Percentiles rank a stretch among this genome's conserved stretches.
phyloP scores from a whole-genome alignment of 2,797 vertebrate species.

The Chiroxiphia lanceolata region DNA sequence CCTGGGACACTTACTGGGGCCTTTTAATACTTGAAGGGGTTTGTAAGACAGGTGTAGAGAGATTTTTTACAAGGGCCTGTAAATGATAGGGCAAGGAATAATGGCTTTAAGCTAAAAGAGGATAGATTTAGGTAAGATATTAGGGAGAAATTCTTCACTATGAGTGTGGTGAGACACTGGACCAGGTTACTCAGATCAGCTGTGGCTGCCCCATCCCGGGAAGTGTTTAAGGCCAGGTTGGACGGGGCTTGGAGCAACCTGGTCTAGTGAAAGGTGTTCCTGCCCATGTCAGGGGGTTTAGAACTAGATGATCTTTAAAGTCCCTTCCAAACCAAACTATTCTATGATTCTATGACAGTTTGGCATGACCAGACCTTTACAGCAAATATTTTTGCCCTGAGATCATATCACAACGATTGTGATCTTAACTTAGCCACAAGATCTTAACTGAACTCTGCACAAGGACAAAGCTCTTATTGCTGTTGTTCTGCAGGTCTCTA shows the following conservation, averaged over 20 bases:
- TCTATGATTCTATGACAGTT: neutral
- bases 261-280: neutral
- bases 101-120: neutral
- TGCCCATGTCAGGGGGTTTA: neutral
- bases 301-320: neutral
- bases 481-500: neutral
- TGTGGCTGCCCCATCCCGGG: neutral
- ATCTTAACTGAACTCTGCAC: neutral
- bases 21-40: neutral
- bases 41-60: neutral
- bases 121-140: neutral
- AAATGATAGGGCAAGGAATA: neutral
- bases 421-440: neutral
- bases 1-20: neutral
- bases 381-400: neutral
- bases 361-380: neutral
- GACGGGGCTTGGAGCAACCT: neutral
- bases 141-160: neutral
- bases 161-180: neutral
- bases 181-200: rapidly evolving
- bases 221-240: neutral
- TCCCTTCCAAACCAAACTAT: neutral
- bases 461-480: neutral
- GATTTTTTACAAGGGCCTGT: neutral
- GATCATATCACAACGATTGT: neutral